Evolutionary conservation across 2,113 vertebrate genomes (phyloP).

Genomic region (Atractosteus spatula): DNA sequence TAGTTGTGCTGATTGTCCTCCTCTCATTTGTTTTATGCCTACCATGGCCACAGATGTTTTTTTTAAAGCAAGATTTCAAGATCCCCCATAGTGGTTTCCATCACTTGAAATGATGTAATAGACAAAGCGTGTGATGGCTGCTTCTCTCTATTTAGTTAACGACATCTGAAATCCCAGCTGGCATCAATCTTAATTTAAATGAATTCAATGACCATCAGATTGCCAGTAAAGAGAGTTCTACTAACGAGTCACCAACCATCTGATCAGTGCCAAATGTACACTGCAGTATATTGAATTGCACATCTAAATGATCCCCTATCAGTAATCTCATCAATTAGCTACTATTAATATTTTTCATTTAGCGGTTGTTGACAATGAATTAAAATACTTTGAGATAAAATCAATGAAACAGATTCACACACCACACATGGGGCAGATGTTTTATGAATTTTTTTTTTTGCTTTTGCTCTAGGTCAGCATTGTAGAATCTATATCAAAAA

Average conservation of each 20-base stretch:
- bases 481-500: too few species aligned
- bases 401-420: constrained; percentile 11
- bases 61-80: too few species aligned
- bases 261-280: neutral
- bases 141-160: constrained; percentile 4
- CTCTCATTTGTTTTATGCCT: too few species aligned
- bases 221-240: constrained; percentile 8
- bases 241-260: constrained; percentile 6
- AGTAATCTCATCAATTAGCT: constrained; percentile 38
- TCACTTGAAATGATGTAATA: too few species aligned
- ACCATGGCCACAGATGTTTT: too few species aligned
- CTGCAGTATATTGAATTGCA: constrained; percentile 25
- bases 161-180: constrained; percentile 16
- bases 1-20: too few species aligned
- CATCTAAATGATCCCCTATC: constrained; percentile 25
- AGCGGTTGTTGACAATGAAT: constrained; percentile 30
- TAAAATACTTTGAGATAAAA: constrained; percentile 24
- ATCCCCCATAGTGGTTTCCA: too few species aligned
- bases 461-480: too few species aligned
- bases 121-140: neutral
- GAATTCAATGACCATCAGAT: constrained; percentile 2
- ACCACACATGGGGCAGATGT: too few species aligned
- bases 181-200: constrained; percentile 7
- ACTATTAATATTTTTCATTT: constrained; percentile 30
- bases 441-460: too few species aligned